These are phyloP conservation scores for Trogon surrucura DNA, from an alignment of 2,113 vertebrate species.

Conservation along the genomic window DNA sequence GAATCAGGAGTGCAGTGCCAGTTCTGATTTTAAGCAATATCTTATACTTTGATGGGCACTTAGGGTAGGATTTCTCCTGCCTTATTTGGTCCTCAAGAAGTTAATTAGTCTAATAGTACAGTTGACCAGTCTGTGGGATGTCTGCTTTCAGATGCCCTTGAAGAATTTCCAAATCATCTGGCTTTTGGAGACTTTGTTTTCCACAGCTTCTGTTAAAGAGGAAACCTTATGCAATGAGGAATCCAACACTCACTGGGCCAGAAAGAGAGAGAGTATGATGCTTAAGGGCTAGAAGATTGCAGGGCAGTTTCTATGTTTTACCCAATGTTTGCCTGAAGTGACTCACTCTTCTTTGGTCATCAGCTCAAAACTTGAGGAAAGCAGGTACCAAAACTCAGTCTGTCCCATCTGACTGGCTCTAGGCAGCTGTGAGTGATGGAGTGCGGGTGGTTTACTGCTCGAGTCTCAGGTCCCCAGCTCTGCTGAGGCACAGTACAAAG, in stretches of 20 bases:
- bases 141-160: not conserved
- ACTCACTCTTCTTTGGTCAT: not conserved
- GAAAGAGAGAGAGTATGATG: not conserved
- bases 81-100: not conserved
- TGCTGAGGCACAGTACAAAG: not conserved
- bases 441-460: not conserved
- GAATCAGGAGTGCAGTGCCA: not conserved
- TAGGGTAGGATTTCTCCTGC: not conserved
- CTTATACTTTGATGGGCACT: not conserved
- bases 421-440: not conserved
- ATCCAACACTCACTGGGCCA: not conserved
- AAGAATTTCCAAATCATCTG: constrained; percentile 22
- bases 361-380: not conserved
- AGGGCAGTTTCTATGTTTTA: not conserved
- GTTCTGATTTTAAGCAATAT: not conserved
- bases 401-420: not conserved
- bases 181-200: constrained; percentile 37
- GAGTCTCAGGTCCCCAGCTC: not conserved
- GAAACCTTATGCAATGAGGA: not conserved
- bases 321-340: not conserved
- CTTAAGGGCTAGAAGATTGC: not conserved
- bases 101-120: not conserved
- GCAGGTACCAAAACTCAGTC: not conserved
- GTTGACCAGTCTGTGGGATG: not conserved
- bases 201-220: not conserved